Percentiles rank a stretch among this genome's conserved stretches.
Conservation (phyloP, 2,888 invertebrate species). For the Piscicola geometra region DNA sequence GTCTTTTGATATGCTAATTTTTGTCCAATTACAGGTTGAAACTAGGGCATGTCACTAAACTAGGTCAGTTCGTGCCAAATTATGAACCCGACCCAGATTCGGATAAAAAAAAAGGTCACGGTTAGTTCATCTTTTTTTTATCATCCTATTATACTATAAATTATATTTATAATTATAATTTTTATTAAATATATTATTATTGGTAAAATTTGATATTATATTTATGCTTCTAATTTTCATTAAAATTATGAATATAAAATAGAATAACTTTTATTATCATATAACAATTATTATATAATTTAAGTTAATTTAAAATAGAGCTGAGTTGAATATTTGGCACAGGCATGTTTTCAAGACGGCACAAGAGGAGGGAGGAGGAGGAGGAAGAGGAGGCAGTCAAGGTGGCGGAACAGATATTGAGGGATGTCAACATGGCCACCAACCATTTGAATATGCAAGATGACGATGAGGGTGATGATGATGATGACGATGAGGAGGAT, state of each 20-base stretch:
- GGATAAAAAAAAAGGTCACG: conserved; percentile 48
- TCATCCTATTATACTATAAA: too few relatives aligned
- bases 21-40: conserved; percentile 66
- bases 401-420: conserved; percentile 92
- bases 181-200: too few relatives aligned
- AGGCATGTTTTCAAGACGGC: conserved; percentile 53
- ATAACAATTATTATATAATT: too few relatives aligned
- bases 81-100: conserved; percentile 65
- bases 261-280: not conserved
- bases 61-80: conserved; percentile 86
- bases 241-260: not conserved
- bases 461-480: conserved; percentile 19
- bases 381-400: conserved; percentile 94
- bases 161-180: too few relatives aligned
- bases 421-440: conserved; percentile 65
- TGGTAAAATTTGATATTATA: too few relatives aligned
- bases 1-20: not conserved
- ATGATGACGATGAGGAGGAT: conserved; percentile 24
- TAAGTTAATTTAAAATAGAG: too few relatives aligned
- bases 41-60: conserved; percentile 77
- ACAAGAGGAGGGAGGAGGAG: conserved; percentile 73
- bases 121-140: not conserved
- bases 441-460: not conserved
- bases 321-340: too few relatives aligned
- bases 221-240: not conserved